Evolutionary conservation across 2,888 invertebrate genomes (phyloP).

Genomic region (Sinelater perroti): DNA sequence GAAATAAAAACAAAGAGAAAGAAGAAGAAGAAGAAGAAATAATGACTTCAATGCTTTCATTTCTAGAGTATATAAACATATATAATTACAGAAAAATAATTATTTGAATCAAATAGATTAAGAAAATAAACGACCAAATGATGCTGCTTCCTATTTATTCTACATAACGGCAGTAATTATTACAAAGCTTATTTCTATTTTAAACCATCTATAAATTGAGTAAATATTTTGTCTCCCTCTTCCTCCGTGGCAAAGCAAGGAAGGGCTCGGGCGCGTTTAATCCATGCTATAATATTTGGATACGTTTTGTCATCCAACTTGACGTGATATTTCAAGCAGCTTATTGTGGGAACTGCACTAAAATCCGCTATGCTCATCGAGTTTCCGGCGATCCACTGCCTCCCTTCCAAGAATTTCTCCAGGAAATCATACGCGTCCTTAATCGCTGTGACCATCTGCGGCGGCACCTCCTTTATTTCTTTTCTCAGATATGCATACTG

Average conservation of each 20-base stretch:
- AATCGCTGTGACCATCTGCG: background rate
- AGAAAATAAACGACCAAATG: too few relatives aligned
- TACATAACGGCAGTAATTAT: too few relatives aligned
- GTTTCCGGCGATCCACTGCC: conserved; percentile 64
- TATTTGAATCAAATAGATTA: too few relatives aligned
- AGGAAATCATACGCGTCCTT: conserved; percentile 61
- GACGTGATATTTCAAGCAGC: conserved; percentile 50
- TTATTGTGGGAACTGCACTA: conserved; percentile 56
- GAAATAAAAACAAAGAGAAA: too few relatives aligned
- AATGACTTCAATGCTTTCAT: too few relatives aligned
- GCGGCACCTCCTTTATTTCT: conserved; percentile 4
- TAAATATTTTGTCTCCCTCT: too few relatives aligned
- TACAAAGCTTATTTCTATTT: too few relatives aligned
- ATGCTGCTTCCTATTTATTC: too few relatives aligned
- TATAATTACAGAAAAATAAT: too few relatives aligned
- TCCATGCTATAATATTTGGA: conserved; percentile 51
- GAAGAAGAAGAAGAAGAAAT: too few relatives aligned
- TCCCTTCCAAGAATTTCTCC: conserved; percentile 61
- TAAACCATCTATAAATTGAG: too few relatives aligned
- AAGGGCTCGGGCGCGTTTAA: conserved; percentile 48
- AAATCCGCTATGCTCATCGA: conserved; percentile 66
- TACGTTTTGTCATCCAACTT: conserved; percentile 51
- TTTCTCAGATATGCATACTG: conserved; percentile 1
- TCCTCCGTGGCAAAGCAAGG: conserved; percentile 38
- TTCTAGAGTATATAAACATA: too few relatives aligned